Base-by-base conservation (phyloP, 2,888 invertebrate species). In the Cheilosia pagana region DNA sequence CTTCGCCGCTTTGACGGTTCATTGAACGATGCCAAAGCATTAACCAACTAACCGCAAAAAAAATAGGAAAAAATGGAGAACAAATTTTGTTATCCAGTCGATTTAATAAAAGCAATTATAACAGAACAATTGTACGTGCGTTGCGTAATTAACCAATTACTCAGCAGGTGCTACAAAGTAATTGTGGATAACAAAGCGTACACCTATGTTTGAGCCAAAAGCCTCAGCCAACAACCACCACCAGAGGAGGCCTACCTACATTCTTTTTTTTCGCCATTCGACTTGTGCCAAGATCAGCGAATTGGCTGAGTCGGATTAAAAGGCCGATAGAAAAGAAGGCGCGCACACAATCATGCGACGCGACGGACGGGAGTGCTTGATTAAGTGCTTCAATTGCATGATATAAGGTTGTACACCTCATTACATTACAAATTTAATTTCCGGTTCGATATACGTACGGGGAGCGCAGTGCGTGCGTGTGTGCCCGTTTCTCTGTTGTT, bases 31-130 rank as follows among this genome's bases (percentile, higher is more conserved):
- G 74, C 74, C 68, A 70, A 41, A 48, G 10, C 21, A 35, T 8
- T 16, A 50, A 23, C 25, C 39, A 68, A 60, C 53, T 55, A 55
- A 39, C 57, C 12, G 35, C 23, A 39, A 39, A 31, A 28, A 19
- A 16, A 10, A 2, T n/a, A 35, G n/a, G 35, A 39, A 65, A 60
- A 16, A 53, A 28, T 35, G 53, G 50, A 53, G 19, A 43, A 31
- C 41, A 72, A 63, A 53, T 57, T 52, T 52, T 25, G 65, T 52
- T 74, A 79, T 70, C 79, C 75, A 85, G 53, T 55, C 75, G 79
- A 76, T 85, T 79, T 85, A 85, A 65, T 81, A 60, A 81, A 85
- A 85, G 85, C 85, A 85, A 85, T 85, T 85, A 85, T 85, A 81
- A 85, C 85, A 71, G 85, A 81, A 85, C 75, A 79, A 85, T 85